Conservation (phyloP, 2,888 invertebrate genomes). For the Chydorus sphaericus region DNA sequence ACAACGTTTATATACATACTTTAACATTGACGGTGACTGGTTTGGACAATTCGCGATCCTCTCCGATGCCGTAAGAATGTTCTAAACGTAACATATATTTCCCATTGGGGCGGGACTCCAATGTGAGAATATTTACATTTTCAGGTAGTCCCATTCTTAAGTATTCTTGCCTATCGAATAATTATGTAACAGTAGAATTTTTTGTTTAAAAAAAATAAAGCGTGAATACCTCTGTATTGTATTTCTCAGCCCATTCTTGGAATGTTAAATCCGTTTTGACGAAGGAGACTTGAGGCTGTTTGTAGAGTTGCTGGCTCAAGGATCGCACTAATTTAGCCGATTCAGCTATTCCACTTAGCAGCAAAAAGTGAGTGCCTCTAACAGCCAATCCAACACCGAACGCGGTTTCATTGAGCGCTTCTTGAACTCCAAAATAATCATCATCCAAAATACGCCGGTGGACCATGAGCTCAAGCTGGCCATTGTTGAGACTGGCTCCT, state of each 20-base stretch:
- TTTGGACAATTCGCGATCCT: slow-evolving; percentile 18
- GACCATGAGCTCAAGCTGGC: slow-evolving; percentile 64
- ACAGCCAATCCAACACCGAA: slow-evolving; percentile 35
- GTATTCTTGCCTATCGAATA: slow-evolving; percentile 37
- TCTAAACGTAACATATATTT: slow-evolving; percentile 57
- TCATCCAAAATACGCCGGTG: slow-evolving; percentile 51
- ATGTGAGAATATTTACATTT: slow-evolving; percentile 57
- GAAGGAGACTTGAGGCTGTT: neutral
- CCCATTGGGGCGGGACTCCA: slow-evolving; percentile 55
- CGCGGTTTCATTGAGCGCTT: slow-evolving; percentile 50
- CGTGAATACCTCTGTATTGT: slow-evolving; percentile 30
- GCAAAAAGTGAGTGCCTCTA: slow-evolving; percentile 35
- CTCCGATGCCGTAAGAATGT: slow-evolving; percentile 45
- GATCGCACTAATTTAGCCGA: slow-evolving; percentile 32
- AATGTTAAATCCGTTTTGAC: neutral
- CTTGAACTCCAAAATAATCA: slow-evolving; percentile 54
- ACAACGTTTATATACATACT: too few species aligned
- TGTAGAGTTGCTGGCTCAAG: slow-evolving; percentile 1
- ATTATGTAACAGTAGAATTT: too few species aligned
- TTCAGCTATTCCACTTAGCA: slow-evolving; percentile 26
- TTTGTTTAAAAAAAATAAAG: neutral
- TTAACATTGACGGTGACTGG: neutral
- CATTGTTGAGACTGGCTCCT: slow-evolving; percentile 56
- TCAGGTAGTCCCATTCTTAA: slow-evolving; percentile 41
- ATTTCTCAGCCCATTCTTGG: slow-evolving; percentile 22